Evolutionary conservation across 2,888 invertebrate genomes (phyloP), one percentile per base, ranked within the genome.

Genomic region (Cyrtodaria siliqua): DNA sequence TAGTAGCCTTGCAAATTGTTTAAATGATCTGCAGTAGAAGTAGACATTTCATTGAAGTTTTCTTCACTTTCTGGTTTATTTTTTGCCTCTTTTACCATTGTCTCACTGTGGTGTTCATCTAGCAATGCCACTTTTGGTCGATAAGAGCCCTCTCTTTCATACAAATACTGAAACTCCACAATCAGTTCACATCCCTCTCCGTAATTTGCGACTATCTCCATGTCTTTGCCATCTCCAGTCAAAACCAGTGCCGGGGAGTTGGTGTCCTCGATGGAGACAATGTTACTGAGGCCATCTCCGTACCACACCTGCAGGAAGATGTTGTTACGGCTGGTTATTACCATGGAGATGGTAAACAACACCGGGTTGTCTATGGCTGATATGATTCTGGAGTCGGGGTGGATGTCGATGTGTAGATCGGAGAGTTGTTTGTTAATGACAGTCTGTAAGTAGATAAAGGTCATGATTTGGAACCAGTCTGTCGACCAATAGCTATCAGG

Each of bases 121-220:
- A 63, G 74, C 14, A 87, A 71, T 8, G 56, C 62, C 18, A 84
- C 71, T 2, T 38, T 57, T 0, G 89, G 86, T 26, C 38, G 47
- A 59, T 74, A 90, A 2, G 52, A 55, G 1, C 88, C 89, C 61
- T 88, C 85, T 8, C 53, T 29, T 9, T 4, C 29, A 73, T 85
- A 90, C 0, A 42, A 33, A 64, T 89, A 83, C 9, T 85, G 64
- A 71, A 90, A 87, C 57, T 87, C 74, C 8, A 89, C 69, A 8
- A 73, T 70, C 18, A 90, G 67, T 23, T 62, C 70, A 70, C 90
- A 90, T 1, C 88, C 86, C 2, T 83, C 82, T 0, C 88, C 89
- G 59, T 90, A 90, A 63, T 83, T 87, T 26, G 88, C 84, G 2
- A 82, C 71, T 27, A 90, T 76, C n/a, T 73, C 67, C 82, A 85